Evolutionary conservation across 2,888 invertebrate genomes (phyloP).

Genomic region (Hydraecia micacea): DNA sequence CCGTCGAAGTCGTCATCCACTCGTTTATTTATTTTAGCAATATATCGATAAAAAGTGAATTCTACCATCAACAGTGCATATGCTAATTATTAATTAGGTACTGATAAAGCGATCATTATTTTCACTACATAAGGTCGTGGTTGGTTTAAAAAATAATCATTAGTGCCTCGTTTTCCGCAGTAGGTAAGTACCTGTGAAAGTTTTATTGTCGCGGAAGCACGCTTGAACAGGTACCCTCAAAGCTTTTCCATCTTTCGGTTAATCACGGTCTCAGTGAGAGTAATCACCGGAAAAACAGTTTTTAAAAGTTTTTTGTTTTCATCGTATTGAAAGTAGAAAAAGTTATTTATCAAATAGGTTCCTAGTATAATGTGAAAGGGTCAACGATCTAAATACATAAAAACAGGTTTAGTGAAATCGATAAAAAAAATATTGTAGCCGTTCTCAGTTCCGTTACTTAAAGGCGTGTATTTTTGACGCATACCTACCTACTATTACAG

Average conservation of each 20-base stretch:
- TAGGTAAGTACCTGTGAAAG: constrained; percentile 9
- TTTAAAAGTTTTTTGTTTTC: constrained; percentile 2
- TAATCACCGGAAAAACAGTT: constrained; percentile 66
- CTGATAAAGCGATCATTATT: constrained; percentile 24
- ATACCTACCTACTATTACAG: neutral
- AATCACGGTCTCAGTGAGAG: constrained; percentile 55
- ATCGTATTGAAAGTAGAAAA: constrained; percentile 66
- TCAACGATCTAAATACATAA: constrained; percentile 19
- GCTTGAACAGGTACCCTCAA: constrained; percentile 59
- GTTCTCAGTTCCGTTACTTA: neutral
- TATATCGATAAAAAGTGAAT: neutral
- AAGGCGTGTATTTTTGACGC: neutral
- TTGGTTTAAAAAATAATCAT: constrained; percentile 12
- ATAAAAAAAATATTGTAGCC: neutral
- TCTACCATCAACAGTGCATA: neutral
- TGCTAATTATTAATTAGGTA: constrained; percentile 7
- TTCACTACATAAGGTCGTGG: constrained; percentile 25
- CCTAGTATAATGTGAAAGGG: neutral
- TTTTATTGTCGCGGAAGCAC: constrained; percentile 59
- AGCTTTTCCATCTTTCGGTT: constrained; percentile 66
- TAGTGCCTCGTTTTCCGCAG: constrained; percentile 29
- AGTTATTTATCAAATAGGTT: constrained; percentile 42
- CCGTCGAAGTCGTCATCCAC: neutral
- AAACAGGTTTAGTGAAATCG: constrained; percentile 17
- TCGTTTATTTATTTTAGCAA: constrained; percentile 18